Conservation (phyloP, 2,888 invertebrate species). For the Apamea anceps region DNA sequence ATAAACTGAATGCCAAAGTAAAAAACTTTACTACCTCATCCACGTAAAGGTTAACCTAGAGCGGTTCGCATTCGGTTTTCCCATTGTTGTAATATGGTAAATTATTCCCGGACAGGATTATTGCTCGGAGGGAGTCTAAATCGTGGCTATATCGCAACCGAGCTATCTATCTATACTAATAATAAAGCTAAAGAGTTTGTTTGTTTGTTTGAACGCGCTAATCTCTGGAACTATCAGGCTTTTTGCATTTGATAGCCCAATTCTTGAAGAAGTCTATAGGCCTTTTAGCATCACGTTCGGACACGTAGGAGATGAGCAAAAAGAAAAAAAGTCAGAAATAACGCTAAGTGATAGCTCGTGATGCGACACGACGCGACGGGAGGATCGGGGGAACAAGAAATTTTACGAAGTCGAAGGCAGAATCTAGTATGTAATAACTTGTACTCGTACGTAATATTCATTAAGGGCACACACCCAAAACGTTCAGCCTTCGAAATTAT, state of each 20-base stretch:
- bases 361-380: background rate
- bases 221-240: background rate
- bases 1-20: slow-evolving; percentile 56
- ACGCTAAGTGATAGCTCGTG: background rate
- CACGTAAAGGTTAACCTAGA: slow-evolving; percentile 56
- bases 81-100: slow-evolving; percentile 60
- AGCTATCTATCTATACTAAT: background rate
- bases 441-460: slow-evolving; percentile 54
- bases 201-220: background rate
- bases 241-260: background rate
- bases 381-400: background rate
- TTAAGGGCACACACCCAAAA: slow-evolving; percentile 55
- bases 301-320: background rate
- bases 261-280: background rate
- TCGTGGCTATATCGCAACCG: slow-evolving; percentile 36
- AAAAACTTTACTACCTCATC: slow-evolving; percentile 58
- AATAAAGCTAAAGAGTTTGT: background rate
- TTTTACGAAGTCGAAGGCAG: background rate
- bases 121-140: slow-evolving; percentile 50
- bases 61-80: slow-evolving; percentile 42
- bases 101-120: slow-evolving; percentile 56
- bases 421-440: slow-evolving; percentile 32
- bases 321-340: background rate
- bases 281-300: background rate
- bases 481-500: slow-evolving; percentile 64